Base-by-base conservation (phyloP, 2,888 invertebrate genomes). In the Sarcophaga carnaria region DNA sequence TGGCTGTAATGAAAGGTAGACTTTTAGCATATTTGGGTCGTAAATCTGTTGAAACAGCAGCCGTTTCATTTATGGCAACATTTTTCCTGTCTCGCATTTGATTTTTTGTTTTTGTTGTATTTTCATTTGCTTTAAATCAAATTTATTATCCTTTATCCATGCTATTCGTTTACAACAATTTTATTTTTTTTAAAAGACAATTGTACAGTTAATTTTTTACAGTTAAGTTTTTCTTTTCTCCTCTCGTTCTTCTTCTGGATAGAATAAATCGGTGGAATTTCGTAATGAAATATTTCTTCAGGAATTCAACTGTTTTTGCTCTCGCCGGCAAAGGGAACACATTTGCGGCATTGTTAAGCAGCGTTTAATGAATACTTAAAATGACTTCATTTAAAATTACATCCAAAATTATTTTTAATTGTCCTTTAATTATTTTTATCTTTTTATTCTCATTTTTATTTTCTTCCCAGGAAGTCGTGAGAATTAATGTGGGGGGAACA, bases 121-220 rank as follows among this genome's bases (percentile, higher is more conserved):
- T 54, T 54, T 54, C 54, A 8, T 54, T 54, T 54, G 54, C 54
- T 54, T 12, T 8, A 78, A 81, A 81, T 71, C 25, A 78, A 82
- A 82, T 82, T 82, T 79, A 82, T 75, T 82, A 70, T 70, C 64
- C 78, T 79, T 79, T 78, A 10, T 45, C 14, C 47, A 5, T 54
- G 54, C 63, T 71, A 66, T 79, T 69, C 20, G 22, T 22, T 22
- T 22, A 22, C 22, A 22, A 22, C 22, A 22, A 37, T 64, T 67
- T 49, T 22, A 78, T 69, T 82, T 85, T 79, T 79, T 79, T 86
- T 82, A 62, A 22, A n/a, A 70, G 66, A 74, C 75, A 82, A 86
- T 82, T 27, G 85, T 79, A 75, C 60, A 70, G 60, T 82, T 79
- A 75, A 70, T 82, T 77, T 70, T 71, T 37, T 20, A 20, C 20